A percentile compares a stretch with the other conserved stretches of the same genome.
Evolutionary conservation across 2,888 invertebrate species (phyloP).

Genomic region (Euphydryas editha): DNA sequence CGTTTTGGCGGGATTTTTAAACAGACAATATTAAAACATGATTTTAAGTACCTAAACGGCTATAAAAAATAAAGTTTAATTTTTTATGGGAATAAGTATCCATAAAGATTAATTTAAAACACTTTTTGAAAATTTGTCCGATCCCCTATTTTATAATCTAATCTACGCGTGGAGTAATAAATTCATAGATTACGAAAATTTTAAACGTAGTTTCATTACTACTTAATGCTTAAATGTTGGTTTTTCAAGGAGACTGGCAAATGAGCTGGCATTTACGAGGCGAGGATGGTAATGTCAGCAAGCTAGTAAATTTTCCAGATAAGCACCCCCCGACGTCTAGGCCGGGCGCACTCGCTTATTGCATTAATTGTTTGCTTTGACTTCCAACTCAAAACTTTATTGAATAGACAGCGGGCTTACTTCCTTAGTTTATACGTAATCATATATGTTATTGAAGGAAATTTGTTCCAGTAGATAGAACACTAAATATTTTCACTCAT

Average conservation of each 20-base stretch:
- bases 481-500: neutral
- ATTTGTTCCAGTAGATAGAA: conserved; percentile 7
- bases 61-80: no score
- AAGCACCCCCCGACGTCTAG: conserved; percentile 71
- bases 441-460: neutral
- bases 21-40: no score
- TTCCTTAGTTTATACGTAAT: conserved; percentile 20
- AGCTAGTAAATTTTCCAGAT: conserved; percentile 79
- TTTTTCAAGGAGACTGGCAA: conserved; percentile 75
- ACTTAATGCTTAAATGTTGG: conserved; percentile 56
- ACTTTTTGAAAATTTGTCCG: no score
- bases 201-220: conserved; percentile 53
- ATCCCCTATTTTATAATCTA: conserved; percentile 36
- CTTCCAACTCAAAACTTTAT: conserved; percentile 58
- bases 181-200: conserved; percentile 38
- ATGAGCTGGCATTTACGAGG: conserved; percentile 73
- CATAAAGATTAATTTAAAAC: no score
- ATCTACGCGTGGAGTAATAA: conserved; percentile 16
- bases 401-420: conserved; percentile 51
- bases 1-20: no score
- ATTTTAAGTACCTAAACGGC: no score
- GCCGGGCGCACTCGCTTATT: conserved; percentile 69
- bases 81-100: no score
- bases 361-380: conserved; percentile 76
- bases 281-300: conserved; percentile 76